Percentiles rank a stretch among this genome's conserved stretches.
phyloP scores from a whole-genome alignment of 2,888 invertebrate species.

The Lepas anatifera region DNA sequence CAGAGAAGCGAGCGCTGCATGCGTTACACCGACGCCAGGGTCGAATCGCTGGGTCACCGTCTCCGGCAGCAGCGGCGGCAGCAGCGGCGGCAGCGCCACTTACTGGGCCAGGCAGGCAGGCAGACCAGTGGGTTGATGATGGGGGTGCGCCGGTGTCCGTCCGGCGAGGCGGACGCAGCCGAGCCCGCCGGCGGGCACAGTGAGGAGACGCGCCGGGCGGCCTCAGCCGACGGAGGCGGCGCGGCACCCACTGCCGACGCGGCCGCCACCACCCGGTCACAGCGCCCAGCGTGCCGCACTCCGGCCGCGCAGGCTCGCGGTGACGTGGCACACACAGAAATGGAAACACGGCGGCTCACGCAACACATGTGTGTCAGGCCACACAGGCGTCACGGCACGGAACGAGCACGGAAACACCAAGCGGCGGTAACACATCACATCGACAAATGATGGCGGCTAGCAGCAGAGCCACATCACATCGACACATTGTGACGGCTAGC shows the following conservation, averaged over 20 bases:
- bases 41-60: too few relatives aligned
- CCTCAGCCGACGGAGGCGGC: background rate
- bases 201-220: background rate
- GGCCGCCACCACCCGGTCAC: too few relatives aligned
- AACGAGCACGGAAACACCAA: too few relatives aligned
- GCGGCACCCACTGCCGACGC: background rate
- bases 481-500: too few relatives aligned
- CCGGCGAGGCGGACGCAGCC: background rate
- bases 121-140: slow-evolving; percentile 81
- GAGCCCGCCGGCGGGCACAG: background rate
- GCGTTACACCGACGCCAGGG: too few relatives aligned
- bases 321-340: background rate
- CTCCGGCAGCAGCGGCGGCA: background rate
- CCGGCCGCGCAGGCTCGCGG: background rate
- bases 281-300: too few relatives aligned
- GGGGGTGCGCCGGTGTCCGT: slow-evolving; percentile 41
- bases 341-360: background rate
- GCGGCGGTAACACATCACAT: too few relatives aligned
- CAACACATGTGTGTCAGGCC: too few relatives aligned
- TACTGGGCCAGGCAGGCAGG: slow-evolving; percentile 76
- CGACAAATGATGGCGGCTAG: too few relatives aligned
- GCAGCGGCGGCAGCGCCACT: slow-evolving; percentile 31
- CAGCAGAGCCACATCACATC: too few relatives aligned
- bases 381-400: too few relatives aligned
- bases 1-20: too few relatives aligned